Base-by-base conservation (phyloP, 64 coral and sea anemone genomes). In the Platygyra sinensis region DNA sequence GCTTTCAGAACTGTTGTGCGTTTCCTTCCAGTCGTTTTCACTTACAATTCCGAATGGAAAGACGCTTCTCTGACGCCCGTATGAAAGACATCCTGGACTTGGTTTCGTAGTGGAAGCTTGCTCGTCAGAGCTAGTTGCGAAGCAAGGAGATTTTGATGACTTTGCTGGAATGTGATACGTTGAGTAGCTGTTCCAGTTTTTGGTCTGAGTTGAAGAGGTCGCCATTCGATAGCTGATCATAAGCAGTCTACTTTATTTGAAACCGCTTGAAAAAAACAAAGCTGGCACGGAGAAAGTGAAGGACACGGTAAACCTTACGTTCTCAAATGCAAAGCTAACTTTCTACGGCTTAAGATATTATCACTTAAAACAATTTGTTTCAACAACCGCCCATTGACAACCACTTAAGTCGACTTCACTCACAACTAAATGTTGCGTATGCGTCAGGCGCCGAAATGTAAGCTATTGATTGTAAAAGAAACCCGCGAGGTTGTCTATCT, bases 41-140 rank as follows among this genome's bases (percentile, higher is more conserved):
- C 81, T 85, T 2, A 85, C 81, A 22, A 85, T 85, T 9, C 81
- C 81, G 38, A 29, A 50, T 17, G 81, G 81, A 71, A 85, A 85
- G 15, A 72, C 62, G 5, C 62, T 52, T 42, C 81, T 19, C 64
- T 85, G 32, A 18, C 81, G 81, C 10, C 62, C 62, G 63, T 85
- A 85, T 14, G 62, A 16, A 52, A 71, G 15, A 71, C 16, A 15
- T 11, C 52, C 62, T n/a, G 62, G 50, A 31, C 24, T 85, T 24
- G 32, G 31, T 20, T 24, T 63, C 14, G 19, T 29, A 24, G 79
- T 36, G 5, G 62, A 24, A n/a, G 39, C 10, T 71, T 71, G 33
- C 0, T 63, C 81, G 8, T 69, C 81, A 18, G 81, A 52, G 51
- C 42, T 50, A 5, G 12, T 4, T 8, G 11, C 9, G 28, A 24